Conservation (phyloP, 1,140 invertebrate genomes). For the Brachionus calyciflorus region DNA sequence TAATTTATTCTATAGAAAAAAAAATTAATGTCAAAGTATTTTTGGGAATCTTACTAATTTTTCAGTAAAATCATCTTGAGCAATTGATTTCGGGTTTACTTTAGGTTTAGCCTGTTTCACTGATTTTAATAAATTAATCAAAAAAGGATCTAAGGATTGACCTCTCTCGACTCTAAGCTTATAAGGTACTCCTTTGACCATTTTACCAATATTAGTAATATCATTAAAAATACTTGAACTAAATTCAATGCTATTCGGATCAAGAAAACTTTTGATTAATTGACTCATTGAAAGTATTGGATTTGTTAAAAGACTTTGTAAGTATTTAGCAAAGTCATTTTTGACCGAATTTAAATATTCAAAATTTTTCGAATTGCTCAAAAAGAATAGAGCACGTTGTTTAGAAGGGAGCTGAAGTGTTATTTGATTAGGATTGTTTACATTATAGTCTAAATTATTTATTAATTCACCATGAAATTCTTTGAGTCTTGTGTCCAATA, state of each 20-base stretch:
- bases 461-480: constrained; percentile 41
- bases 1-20: neutral
- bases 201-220: constrained; percentile 36
- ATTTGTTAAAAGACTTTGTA: constrained; percentile 42
- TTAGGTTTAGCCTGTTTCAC: neutral
- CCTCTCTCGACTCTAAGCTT: constrained; percentile 40
- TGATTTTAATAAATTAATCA: constrained; percentile 11
- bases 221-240: constrained; percentile 46
- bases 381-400: constrained; percentile 27
- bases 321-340: constrained; percentile 46
- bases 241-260: constrained; percentile 41
- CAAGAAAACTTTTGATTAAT: constrained; percentile 35
- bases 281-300: constrained; percentile 38
- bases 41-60: neutral
- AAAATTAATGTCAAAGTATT: neutral
- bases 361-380: constrained; percentile 34
- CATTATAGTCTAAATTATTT: neutral
- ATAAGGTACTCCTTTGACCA: constrained; percentile 43
- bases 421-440: constrained; percentile 3
- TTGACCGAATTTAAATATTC: constrained; percentile 26
- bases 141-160: constrained; percentile 37
- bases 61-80: neutral
- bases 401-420: constrained; percentile 30
- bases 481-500: constrained; percentile 13
- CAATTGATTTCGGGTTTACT: neutral